These are phyloP conservation scores for Cylas formicarius DNA, from an alignment of 1,140 invertebrate species.

Conservation along the genomic window DNA sequence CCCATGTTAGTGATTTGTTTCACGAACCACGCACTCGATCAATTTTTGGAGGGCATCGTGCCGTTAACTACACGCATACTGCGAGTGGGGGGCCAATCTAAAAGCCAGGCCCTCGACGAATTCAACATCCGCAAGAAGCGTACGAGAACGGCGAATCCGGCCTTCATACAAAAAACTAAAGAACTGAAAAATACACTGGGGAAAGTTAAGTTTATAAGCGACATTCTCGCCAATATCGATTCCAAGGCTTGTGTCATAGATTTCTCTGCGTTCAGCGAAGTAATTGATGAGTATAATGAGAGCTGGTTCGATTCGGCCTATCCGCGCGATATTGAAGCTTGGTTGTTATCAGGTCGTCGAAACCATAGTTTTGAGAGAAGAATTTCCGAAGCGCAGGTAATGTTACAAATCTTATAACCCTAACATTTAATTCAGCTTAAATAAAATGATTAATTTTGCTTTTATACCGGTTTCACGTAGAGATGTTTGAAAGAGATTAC, in stretches of 20 bases:
- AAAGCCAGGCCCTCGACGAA: constrained; percentile 48
- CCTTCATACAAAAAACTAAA: background rate
- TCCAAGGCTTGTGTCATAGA: constrained; percentile 15
- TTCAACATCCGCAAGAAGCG: constrained; percentile 41
- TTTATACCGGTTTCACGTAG: too few species aligned
- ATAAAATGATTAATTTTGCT: too few species aligned
- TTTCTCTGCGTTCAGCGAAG: constrained; percentile 20
- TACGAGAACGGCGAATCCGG: background rate
- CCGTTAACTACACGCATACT: constrained; percentile 51
- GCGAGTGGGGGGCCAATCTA: constrained; percentile 66
- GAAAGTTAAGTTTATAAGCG: constrained; percentile 18
- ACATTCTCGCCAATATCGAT: constrained; percentile 13
- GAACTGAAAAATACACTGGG: constrained; percentile 3
- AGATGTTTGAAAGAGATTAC: too few species aligned
- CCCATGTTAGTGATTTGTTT: constrained; percentile 75
- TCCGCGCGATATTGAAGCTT: constrained; percentile 19
- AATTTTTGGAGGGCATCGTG: constrained; percentile 72
- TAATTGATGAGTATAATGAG: constrained; percentile 17
- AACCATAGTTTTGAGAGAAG: too few species aligned
- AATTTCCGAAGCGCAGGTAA: too few species aligned
- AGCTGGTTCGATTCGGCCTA: constrained; percentile 28
- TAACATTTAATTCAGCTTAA: too few species aligned
- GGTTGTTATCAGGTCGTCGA: constrained; percentile 28
- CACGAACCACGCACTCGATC: constrained; percentile 84
- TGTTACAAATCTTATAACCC: too few species aligned